Evolutionary conservation across 2,888 invertebrate genomes (phyloP), one percentile per base, ranked within the genome.

Genomic region (Leptarthrus brevirostris): DNA sequence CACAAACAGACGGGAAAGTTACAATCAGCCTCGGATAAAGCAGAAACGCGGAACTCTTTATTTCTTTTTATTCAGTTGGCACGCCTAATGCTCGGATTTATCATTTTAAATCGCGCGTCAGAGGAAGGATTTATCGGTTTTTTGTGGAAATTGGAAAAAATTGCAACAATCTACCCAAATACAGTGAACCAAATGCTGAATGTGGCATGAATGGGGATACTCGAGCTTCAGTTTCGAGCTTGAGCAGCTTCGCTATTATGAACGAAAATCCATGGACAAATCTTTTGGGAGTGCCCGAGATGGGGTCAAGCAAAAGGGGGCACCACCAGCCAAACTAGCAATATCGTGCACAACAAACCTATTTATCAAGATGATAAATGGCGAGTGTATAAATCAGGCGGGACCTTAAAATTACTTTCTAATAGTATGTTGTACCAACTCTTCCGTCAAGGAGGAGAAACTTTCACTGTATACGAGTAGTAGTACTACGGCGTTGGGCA

Each of bases 361-460:
- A 72, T 72, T 72, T 72, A 72, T 72, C 72, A 72, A 72, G 58
- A 72, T 72, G 72, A 72, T 72, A 72, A 58, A 72, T 72, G 72
- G 61, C 72, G 20, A 61, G 56, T 47, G 47, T 47, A 72, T 72
- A 72, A 72, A 72, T 72, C 72, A 72, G 49, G 26, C 61, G 58
- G 58, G 72, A 72, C 58, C 44, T 58, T 72, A 72, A 72, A 72
- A 72, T 72, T 72, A 58, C 72, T 72, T 72, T 72, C 72, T 72
- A 72, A 72, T 56, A 58, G 58, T 72, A 58, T 40, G 72, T 72
- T 69, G 69, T 69, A 52, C 30, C 66, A 49, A 34, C 69, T 52
- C 30, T 69, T 49, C 69, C 52, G 52, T 69, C 69, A 69, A 52
- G 69, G 34, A 69, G 40, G 26, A 54, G 58, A 69, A 69, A 69